Base-by-base conservation (phyloP, 2,797 vertebrate genomes). In the Trematomus bernacchii region DNA sequence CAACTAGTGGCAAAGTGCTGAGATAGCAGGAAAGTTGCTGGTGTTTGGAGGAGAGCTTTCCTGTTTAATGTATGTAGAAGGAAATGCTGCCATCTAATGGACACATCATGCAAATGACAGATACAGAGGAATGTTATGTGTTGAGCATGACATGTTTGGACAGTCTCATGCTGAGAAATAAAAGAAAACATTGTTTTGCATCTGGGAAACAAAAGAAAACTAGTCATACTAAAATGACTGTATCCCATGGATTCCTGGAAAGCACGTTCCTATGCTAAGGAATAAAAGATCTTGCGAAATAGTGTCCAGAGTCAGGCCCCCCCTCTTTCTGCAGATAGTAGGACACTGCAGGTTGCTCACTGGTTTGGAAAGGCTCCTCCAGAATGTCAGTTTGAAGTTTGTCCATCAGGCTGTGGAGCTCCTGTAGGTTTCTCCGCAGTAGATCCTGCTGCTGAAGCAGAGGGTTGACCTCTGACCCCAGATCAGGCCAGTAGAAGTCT, bases 301-400 rank as follows among this genome's bases (percentile, higher is more conserved):
- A 0, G 94, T 93, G 11, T 96, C 92, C 84, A 96, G 91, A 47
- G 84, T 93, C 82, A 96, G 62, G 12, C 75, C 90, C 44, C 15
- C 90, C 93, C 0, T 89, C 81, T 6, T 86, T 82, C 13, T 80
- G 74, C 58, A 90, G 62, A 64, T 88, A 89, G 85, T 75, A 91
- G 27, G 90, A 84, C 73, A 88, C 83, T 1, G 47, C 42, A 11
- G 91, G 85, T 54, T 89, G 77, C 66, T 60, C n/a, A 2, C 18
- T 55, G 63, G 47, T 79, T 15, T 85, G 60, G 79, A 76, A 37
- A 85, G 82, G 74, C 71, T 91, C 74, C 43, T 92, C 84, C 23
- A 88, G 88, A 61, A 92, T 86, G 70, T 82, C 66, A 12, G 84
- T 78, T 53, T 92, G 90, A 63, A 92, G 77, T 61, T 77, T 81